phyloP scores from a whole-genome alignment of 2,888 invertebrate species.

The Caenorhabditis auriculariae region DNA sequence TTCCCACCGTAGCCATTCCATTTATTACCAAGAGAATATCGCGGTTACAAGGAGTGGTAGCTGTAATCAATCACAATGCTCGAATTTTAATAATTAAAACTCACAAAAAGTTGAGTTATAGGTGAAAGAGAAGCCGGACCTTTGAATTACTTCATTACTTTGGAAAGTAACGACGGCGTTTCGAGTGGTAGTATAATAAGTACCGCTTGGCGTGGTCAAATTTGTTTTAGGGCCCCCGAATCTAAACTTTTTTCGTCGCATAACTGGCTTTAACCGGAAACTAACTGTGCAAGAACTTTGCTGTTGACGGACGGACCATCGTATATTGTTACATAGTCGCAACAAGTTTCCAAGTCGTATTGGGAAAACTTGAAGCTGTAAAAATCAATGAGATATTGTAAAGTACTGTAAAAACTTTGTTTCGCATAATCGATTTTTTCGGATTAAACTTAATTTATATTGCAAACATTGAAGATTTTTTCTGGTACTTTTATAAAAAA shows the following conservation, averaged over 20 bases:
- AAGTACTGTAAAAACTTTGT: no score
- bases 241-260: no score
- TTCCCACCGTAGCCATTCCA: slow-evolving; percentile 35
- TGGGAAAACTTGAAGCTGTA: slow-evolving; percentile 34
- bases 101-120: slow-evolving; percentile 32
- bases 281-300: slow-evolving; percentile 32
- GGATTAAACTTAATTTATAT: no score
- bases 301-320: slow-evolving; percentile 29
- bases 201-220: slow-evolving; percentile 22
- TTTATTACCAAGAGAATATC: slow-evolving; percentile 45
- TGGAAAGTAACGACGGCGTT: slow-evolving; percentile 40
- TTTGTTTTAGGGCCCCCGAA: slow-evolving; percentile 44
- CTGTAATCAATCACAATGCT: slow-evolving; percentile 10
- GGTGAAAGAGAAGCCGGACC: slow-evolving; percentile 40
- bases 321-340: slow-evolving; percentile 42
- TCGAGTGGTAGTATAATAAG: slow-evolving; percentile 33
- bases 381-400: no score
- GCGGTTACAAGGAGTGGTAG: slow-evolving; percentile 40
- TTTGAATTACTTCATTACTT: slow-evolving; percentile 29
- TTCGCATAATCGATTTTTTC: no score
- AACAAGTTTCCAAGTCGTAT: slow-evolving; percentile 38
- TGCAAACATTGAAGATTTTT: no score
- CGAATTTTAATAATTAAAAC: slow-evolving; percentile 3
- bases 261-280: no score
- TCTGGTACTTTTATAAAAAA: no score